Evolutionary conservation across 2,888 invertebrate genomes (phyloP), one percentile per base, ranked within the genome.

Genomic region (Parelbella ahira): DNA sequence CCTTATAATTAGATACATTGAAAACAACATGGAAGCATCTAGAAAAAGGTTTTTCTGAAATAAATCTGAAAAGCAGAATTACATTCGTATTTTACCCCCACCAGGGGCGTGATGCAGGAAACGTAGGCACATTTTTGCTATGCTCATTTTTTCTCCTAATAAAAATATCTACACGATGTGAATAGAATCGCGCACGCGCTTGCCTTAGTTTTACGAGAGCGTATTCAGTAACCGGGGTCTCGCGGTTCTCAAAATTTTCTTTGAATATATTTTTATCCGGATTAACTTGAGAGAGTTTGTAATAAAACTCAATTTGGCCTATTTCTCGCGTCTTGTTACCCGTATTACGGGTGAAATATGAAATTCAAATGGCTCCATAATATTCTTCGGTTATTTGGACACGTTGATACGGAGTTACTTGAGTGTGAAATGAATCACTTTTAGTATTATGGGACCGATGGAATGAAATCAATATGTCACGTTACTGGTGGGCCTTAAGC

Each of bases 261-360:
- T 30, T 24, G 36, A 43, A 43, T 36, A 36, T 15, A 37, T 43
- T 43, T 43, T 24, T 43, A 43, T 36, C 24, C 29, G 36, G 19
- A 23, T 30, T 24, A 43, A 23, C 36, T 37, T 34, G 29, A 29
- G 28, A 32, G 37, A 34, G 29, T 30, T 54, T 53, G 57, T 51
- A 58, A 54, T 61, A 57, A 61, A 60, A 58, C 58, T 60, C 58
- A 61, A 60, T 63, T 62, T 59, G 54, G 54, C 53, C 58, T 60
- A 56, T 57, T 58, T 55, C 53, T 52, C 54, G 48, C 53, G 54
- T 51, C 15, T 54, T 53, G 50, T 15, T 45, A 53, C 56, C 56
- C 58, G 53, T 58, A 60, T 60, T 60, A 54, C 48, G 52, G 38
- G 51, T 58, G 51, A 54, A 57, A 55, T 57, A 54, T 58, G 54